Evolutionary conservation across 53 echinoderm and acorn worm genomes (phyloP).

Genomic region (Antedon mediterranea): DNA sequence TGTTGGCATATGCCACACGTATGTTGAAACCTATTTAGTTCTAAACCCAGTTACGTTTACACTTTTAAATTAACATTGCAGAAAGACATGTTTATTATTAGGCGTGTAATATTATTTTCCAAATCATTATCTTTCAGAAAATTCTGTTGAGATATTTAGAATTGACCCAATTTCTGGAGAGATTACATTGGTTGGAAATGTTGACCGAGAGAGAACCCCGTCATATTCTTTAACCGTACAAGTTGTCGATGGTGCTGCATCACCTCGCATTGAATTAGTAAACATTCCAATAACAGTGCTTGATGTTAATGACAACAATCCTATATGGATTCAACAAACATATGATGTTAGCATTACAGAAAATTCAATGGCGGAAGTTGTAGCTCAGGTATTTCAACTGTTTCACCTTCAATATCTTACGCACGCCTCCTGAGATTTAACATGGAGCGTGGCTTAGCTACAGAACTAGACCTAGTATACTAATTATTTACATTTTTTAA

Average conservation of each 20-base stretch:
- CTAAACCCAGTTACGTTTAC: too few species aligned
- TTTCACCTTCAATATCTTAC: too few species aligned
- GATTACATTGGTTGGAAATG: slow-evolving; percentile 23
- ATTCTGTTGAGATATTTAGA: slow-evolving; percentile 35
- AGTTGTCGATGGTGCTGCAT: slow-evolving; percentile 48
- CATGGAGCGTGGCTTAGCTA: too few species aligned
- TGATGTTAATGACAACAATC: slow-evolving; percentile 81
- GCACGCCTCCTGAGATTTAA: too few species aligned
- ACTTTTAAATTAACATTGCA: background rate
- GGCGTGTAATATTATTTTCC: background rate
- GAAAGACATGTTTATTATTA: background rate
- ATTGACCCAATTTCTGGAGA: slow-evolving; percentile 51
- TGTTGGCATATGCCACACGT: too few species aligned
- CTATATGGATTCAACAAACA: slow-evolving; percentile 21
- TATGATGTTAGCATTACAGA: slow-evolving; percentile 36
- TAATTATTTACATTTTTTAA: too few species aligned
- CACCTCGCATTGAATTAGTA: slow-evolving; percentile 30
- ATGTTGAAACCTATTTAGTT: too few species aligned
- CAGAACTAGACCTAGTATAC: too few species aligned
- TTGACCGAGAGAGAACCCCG: slow-evolving; percentile 46
- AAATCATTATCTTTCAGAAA: background rate
- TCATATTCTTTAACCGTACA: slow-evolving; percentile 48
- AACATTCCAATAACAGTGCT: slow-evolving; percentile 35
- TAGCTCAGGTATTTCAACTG: slow-evolving; percentile 64
- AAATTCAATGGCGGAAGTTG: slow-evolving; percentile 22